Evolutionary conservation across 2,888 invertebrate species (phyloP).

Genomic region (Monochamus alternatus): DNA sequence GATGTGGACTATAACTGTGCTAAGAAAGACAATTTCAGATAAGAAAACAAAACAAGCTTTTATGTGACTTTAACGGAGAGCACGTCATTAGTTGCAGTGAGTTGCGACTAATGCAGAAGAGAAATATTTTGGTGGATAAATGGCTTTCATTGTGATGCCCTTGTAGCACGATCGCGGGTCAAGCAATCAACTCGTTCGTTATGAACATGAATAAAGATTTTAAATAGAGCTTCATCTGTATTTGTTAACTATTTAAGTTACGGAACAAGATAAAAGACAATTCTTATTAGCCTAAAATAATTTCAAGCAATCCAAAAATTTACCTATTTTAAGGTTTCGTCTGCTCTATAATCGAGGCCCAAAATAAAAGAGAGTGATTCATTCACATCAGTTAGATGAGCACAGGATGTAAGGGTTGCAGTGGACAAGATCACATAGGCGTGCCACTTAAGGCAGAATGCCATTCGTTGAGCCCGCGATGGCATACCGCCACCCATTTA

Average conservation of each 20-base stretch:
- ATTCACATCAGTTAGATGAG: too few relatives aligned
- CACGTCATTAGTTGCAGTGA: constrained; percentile 29
- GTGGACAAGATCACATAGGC: too few relatives aligned
- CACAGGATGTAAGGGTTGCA: too few relatives aligned
- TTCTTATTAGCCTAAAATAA: too few relatives aligned
- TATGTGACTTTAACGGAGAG: constrained; percentile 19
- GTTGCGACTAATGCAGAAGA: constrained; percentile 29
- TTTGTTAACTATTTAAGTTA: background rate
- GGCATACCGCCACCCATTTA: too few relatives aligned
- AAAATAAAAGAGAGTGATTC: too few relatives aligned
- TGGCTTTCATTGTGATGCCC: constrained; percentile 17
- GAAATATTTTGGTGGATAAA: constrained; percentile 20
- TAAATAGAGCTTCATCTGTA: background rate
- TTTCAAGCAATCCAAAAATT: too few relatives aligned
- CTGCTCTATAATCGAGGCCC: too few relatives aligned
- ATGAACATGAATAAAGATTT: background rate
- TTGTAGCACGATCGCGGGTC: constrained; percentile 1
- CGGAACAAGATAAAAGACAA: background rate
- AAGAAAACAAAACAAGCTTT: constrained; percentile 31
- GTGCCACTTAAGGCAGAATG: too few relatives aligned
- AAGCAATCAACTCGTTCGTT: background rate
- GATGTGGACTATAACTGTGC: constrained; percentile 16
- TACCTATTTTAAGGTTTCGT: too few relatives aligned
- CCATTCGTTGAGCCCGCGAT: too few relatives aligned
- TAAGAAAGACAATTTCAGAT: constrained; percentile 30